Base-by-base conservation (phyloP, 1,140 invertebrate genomes). In the Epicauta chinensis region DNA sequence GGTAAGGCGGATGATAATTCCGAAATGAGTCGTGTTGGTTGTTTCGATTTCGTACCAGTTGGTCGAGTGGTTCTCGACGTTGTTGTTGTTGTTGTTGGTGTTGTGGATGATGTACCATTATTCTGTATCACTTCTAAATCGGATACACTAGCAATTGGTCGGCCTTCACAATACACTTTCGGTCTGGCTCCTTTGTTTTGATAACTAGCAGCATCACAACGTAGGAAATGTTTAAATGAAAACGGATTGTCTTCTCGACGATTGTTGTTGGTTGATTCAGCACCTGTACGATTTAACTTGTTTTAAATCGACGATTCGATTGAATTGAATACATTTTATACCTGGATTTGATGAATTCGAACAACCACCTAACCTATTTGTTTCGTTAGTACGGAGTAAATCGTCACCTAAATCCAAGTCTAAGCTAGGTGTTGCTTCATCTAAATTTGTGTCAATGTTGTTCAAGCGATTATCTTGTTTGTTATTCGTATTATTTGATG, bases 181-280 rank as follows among this genome's bases (percentile, higher is more conserved):
- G 78, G 79, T 57, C 77, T 69, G 2, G 79, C 77, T 16, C 79
- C 78, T 35, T 72, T 67, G 51, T 68, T 71, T n/a, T 73, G 71
- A 61, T 77, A 74, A 60, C 69, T 74, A 56, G 40, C 58, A 10
- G 59, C 44, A 55, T 79, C 80, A 48, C 76, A 70, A 57, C 82
- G 81, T 57, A 89, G 65, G 66, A 89, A 89, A 65, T 89, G 86
- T 66, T 87, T 86, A 63, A 91, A 88, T 31, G 87, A 89, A 68
- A 91, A 87, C 2, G 83, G 79, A 68, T 84, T 84, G 40, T 85
- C 84, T 60, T 86, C 83, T 59, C 79, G 23, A 23, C 23, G 23
- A 23, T 23, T 23, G 7, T 7, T 23, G 7, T 23, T 23, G 4
- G 23, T 5, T 23, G 7, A 3, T 7, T 23, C 23, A 23, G 23